Base-by-base conservation (phyloP, 2,888 invertebrate species). In the Pycnomerus fuliginosus region DNA sequence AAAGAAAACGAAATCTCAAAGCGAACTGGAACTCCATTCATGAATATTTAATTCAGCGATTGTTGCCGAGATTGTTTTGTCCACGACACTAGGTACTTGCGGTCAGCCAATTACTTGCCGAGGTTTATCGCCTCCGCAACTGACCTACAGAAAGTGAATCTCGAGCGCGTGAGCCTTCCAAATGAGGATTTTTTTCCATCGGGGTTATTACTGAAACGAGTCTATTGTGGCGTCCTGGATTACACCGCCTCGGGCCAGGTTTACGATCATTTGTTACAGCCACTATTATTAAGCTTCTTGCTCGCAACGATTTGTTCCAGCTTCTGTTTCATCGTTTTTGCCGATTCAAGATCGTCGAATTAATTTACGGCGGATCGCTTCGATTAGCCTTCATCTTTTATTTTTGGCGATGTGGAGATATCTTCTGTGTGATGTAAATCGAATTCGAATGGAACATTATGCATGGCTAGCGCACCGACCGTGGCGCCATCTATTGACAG, bases 41-140 rank as follows among this genome's bases (percentile, higher is more conserved):
- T 67, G 67, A 67, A 67, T 67, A 67, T 65, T 67, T 67, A 67
- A 67, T 64, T 64, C 59, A 55, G 41, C 53, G 65, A 64, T 67
- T 56, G 64, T 53, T 50, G 50, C 34, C 42, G 38, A 58, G 65
- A 65, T 65, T 64, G 55, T 46, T 43, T 43, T 54, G 57, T 60
- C 57, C 62, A 62, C 60, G 65, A 64, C 63, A 61, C 60, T 58
- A 55, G n/a, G n/a, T 53, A 57, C 50, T 54, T 52, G 54, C 56
- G 56, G 59, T 60, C 52, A 46, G 55, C 62, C 62, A 64, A 62
- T 63, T 66, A 64, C 62, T 53, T 53, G 51, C 44, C 28, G 15
- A 16, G 20, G 16, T 39, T 39, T 35, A 31, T 36, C 36, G 32
- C 7, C 24, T 7, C 25, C 10, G 10, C 10, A 25, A n/a, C n/a